Evolutionary conservation across 2,888 invertebrate genomes (phyloP).

Genomic region (Antitype chi): DNA sequence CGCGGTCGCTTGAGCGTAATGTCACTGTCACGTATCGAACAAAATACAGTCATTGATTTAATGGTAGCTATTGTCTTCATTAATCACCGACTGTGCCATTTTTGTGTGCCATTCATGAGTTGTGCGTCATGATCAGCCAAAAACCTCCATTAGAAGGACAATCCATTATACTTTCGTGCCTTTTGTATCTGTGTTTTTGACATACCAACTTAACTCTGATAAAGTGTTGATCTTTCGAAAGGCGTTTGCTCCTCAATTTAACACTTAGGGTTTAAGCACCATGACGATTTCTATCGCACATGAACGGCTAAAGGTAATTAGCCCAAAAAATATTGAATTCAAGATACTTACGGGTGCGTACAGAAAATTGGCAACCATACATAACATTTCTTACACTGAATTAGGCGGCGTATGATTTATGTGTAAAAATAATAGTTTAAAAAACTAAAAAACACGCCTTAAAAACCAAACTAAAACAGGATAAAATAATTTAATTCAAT

Average conservation of each 20-base stretch:
- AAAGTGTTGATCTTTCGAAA: background rate
- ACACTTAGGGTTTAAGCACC: background rate
- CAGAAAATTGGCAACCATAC: background rate
- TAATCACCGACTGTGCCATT: constrained; percentile 52
- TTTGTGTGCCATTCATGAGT: constrained; percentile 9
- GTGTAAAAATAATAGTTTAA: no score
- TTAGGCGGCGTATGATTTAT: background rate
- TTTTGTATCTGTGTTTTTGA: background rate
- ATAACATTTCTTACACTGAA: background rate
- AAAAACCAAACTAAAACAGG: no score
- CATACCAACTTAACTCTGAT: background rate
- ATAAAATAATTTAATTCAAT: no score
- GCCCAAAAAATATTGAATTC: background rate
- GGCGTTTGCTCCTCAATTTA: background rate
- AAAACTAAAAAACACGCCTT: no score
- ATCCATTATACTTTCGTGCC: background rate
- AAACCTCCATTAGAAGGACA: background rate
- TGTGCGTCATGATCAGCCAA: background rate
- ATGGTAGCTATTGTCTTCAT: constrained; percentile 25
- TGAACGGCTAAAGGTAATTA: no score
- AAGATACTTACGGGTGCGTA: background rate
- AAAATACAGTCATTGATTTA: background rate
- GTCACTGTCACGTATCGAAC: background rate
- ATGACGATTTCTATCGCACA: background rate
- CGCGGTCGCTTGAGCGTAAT: no score